Base-by-base conservation (phyloP, 2,113 vertebrate species). In the Ploceus nigricollis region DNA sequence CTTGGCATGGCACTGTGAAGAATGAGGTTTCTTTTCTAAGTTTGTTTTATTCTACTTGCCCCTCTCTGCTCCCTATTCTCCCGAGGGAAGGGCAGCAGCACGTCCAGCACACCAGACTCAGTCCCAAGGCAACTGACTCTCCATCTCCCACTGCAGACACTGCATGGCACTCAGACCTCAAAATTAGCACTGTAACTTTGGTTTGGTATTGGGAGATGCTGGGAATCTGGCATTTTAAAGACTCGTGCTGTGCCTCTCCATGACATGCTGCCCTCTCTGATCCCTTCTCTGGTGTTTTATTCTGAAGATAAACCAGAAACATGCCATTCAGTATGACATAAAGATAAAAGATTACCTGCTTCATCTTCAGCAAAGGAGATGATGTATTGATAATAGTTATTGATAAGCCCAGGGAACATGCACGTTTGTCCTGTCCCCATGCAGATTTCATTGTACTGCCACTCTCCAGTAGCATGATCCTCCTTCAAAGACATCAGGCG, bases 311-410 rank as follows among this genome's bases (percentile, higher is more conserved):
- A 75, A 82, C n/a, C 24, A 56, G 39, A 82, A 56, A 15, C 14
- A 44, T 2, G 5, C 18, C 35, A 53, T 30, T 47, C 19, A 60
- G 28, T 11, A 33, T 8, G 16, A 51, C n/a, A 48, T 9, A 31
- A 54, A 77, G 23, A 30, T 69, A 40, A 69, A 70, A 45, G 27
- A 90, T 93, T 98, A 99, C 99, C 99, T 57, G 99, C 98, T 97
- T 99, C 99, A 30, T 99, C 99, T 96, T 99, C 99, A 15, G 98
- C 99, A 13, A 99, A 99, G 73, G 99, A 99, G 94, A 99, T 99
- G 91, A 99, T 98, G 81, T 99, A 98, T 5, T 98, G 99, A 54
- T 99, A 97, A 92, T 99, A 99, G 97, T 99, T 99, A 97, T 99
- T 99, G 96, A 99, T 99, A 87, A 99, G 98, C 18, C 98, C 98